These are phyloP conservation scores for Lutjanus erythropterus DNA, from an alignment of 2,113 vertebrate species.

Conservation along the genomic window DNA sequence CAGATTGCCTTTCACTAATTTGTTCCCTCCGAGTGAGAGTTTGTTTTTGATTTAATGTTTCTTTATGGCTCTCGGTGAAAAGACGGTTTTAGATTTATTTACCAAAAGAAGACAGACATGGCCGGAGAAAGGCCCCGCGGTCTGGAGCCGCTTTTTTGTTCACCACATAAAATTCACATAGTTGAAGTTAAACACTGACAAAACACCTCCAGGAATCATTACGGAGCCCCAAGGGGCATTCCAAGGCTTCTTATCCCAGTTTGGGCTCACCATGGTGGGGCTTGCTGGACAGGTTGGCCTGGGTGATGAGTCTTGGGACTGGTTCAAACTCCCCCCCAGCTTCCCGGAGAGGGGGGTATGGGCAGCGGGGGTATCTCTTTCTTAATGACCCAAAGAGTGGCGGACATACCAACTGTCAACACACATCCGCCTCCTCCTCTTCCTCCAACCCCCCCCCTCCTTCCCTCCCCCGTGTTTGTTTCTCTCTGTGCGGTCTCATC, in stretches of 20 bases:
- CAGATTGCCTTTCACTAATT: slow-evolving; percentile 79
- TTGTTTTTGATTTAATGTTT: slow-evolving; percentile 71
- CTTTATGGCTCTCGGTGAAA: slow-evolving; percentile 60
- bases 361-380: slow-evolving; percentile 55
- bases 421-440: slow-evolving; percentile 58
- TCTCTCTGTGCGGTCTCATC: slow-evolving; percentile 49
- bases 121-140: slow-evolving; percentile 30
- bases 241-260: slow-evolving; percentile 3
- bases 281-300: slow-evolving; percentile 44
- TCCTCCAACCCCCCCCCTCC: slow-evolving; percentile 28
- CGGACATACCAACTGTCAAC: slow-evolving; percentile 80
- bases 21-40: slow-evolving; percentile 69
- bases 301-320: slow-evolving; percentile 58
- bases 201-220: slow-evolving; percentile 3
- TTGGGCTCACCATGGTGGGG: slow-evolving; percentile 5
- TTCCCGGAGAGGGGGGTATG: slow-evolving; percentile 37
- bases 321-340: slow-evolving; percentile 53
- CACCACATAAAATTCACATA: slow-evolving; percentile 30
- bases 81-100: slow-evolving; percentile 63
- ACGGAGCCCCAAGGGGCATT: background rate
- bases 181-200: slow-evolving; percentile 4
- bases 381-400: slow-evolving; percentile 69
- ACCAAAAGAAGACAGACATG: slow-evolving; percentile 58
- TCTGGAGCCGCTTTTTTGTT: slow-evolving; percentile 35
- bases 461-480: slow-evolving; percentile 51